These are phyloP conservation scores for Datnioides undecimradiatus DNA, from an alignment of 2,113 vertebrate species.

Conservation along the genomic window DNA sequence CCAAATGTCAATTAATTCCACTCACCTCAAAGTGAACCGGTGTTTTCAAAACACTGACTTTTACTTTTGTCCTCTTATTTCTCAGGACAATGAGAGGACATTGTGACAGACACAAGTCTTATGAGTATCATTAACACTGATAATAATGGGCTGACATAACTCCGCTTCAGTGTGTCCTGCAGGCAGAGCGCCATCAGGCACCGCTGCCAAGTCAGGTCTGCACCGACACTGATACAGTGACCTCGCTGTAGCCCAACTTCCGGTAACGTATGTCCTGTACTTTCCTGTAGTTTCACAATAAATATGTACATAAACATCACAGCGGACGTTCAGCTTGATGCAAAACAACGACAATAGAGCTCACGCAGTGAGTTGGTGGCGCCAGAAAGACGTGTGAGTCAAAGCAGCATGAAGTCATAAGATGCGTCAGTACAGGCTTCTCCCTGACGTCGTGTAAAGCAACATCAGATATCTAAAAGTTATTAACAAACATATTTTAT, in stretches of 20 bases:
- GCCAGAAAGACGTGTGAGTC: no score
- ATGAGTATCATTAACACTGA: background rate
- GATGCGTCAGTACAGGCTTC: background rate
- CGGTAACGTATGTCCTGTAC: background rate
- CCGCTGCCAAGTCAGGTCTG: conserved; percentile 39
- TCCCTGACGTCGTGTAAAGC: no score
- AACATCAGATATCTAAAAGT: no score
- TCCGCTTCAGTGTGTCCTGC: background rate
- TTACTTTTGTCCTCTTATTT: background rate
- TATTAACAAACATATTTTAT: no score
- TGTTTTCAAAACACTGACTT: background rate
- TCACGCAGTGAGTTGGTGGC: no score
- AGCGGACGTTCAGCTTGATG: rapidly evolving
- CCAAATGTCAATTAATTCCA: background rate
- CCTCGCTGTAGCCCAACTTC: background rate
- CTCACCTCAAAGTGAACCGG: background rate
- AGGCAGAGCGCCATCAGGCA: conserved; percentile 5
- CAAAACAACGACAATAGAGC: no score
- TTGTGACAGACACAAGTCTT: no score
- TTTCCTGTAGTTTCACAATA: background rate
- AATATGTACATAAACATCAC: rapidly evolving
- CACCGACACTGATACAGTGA: background rate
- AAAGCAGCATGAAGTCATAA: background rate
- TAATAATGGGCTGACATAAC: background rate
- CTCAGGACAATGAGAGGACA: background rate